Evolutionary conservation across 2,113 vertebrate genomes (phyloP), one percentile per base, ranked within the genome.

Genomic region (Leptosomus discolor): DNA sequence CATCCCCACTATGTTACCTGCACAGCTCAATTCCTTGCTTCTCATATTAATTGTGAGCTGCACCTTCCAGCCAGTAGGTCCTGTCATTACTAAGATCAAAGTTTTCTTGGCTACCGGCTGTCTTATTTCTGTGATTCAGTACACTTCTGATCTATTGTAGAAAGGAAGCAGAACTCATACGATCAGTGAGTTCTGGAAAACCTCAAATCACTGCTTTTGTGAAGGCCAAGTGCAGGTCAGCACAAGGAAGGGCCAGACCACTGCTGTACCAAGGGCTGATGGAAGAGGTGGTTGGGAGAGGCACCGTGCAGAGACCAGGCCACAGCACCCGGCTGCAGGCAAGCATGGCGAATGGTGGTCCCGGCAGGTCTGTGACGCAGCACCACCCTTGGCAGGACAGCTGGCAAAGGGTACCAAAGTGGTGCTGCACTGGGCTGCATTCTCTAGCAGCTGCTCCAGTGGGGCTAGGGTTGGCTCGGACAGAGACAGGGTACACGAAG

Each of bases 351-450:
- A n/a, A 12, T 5, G 11, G 41, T 61, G 71, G 57, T 18, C 16
- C 24, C 3, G 2, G 4, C 50, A 32, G 24, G 7, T 39, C 54
- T 8, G 1, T 30, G 68, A 45, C 3, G 2, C 43, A 39, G 73
- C 68, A 43, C 9, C 2, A 1, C 19, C 41, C 54, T 41, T n/a
- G 15, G 19, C 1, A 1, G 36, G 18, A 67, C 11, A 71, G 24
- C 24, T 5, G 19, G 30, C 1, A 4, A 75, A 79, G 57, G 51
- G 34, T 39, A 0, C 24, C 74, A 58, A 7, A 73, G 23, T 6
- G 0, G 1, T 60, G 45, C 50, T 68, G 75, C 34, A 15, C 39
- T 6, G 5, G 19, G 63, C 48, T 78, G 60, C 2, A 2, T 1
- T 70, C 67, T 68, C 41, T 6, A 36, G 46, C 92, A 61, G 74